These are phyloP conservation scores for Ochropleura leucogaster DNA, from an alignment of 2,888 invertebrate species.

Conservation along the genomic window DNA sequence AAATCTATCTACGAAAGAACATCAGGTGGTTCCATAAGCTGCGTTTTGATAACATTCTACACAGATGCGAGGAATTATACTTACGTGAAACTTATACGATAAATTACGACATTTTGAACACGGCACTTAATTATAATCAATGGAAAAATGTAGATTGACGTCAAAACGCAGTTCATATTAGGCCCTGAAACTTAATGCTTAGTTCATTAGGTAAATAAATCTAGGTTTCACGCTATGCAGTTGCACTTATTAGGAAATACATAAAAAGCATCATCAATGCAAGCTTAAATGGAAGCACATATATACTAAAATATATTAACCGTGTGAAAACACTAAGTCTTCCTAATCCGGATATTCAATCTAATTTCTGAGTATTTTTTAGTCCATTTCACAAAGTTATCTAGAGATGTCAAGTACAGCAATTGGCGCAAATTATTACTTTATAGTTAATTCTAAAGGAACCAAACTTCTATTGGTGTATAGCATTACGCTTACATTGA, in stretches of 20 bases:
- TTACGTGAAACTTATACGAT: constrained; percentile 49
- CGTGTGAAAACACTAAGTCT: constrained; percentile 57
- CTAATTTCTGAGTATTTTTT: constrained; percentile 32
- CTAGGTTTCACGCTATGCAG: constrained; percentile 65
- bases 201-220: constrained; percentile 69
- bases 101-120: constrained; percentile 52
- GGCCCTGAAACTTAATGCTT: constrained; percentile 71
- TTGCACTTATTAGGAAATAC: constrained; percentile 72
- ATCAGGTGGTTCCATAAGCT: constrained; percentile 38
- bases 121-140: constrained; percentile 48
- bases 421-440: constrained; percentile 58
- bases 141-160: constrained; percentile 42
- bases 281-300: constrained; percentile 79
- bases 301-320: constrained; percentile 64
- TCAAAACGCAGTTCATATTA: constrained; percentile 69
- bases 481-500: constrained; percentile 56
- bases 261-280: constrained; percentile 73
- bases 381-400: constrained; percentile 46
- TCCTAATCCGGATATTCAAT: constrained; percentile 38
- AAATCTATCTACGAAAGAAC: constrained; percentile 36
- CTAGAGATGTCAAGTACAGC: constrained; percentile 42
- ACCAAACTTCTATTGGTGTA: constrained; percentile 58
- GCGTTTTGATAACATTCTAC: constrained; percentile 51
- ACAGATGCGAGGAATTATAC: constrained; percentile 49
- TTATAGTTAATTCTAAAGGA: constrained; percentile 58